Evolutionary conservation across 2,888 invertebrate genomes (phyloP).

Genomic region (Chymomyza procnemis): DNA sequence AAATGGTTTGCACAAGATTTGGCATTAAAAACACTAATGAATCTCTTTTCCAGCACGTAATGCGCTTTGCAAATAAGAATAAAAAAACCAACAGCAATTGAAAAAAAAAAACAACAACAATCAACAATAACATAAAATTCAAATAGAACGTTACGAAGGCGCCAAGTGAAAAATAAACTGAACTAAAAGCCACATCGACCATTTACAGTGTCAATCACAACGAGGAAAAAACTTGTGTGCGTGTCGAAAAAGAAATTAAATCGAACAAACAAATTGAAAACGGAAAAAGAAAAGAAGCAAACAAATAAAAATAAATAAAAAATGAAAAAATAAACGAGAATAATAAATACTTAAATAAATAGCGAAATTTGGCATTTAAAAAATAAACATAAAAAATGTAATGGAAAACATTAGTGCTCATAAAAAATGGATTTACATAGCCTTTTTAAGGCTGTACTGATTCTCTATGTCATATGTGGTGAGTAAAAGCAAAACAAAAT

Average conservation of each 20-base stretch:
- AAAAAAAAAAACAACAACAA: not conserved
- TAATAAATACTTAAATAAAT: conserved; percentile 20
- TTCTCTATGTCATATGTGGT: conserved; percentile 78
- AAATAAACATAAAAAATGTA: conserved; percentile 76
- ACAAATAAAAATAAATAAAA: conserved; percentile 15
- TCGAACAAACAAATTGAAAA: conserved; percentile 23
- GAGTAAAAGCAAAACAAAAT: conserved; percentile 48
- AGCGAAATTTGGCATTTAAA: conserved; percentile 60
- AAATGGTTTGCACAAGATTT: not conserved
- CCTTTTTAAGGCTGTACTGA: conserved; percentile 79
- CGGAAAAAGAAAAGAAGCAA: not conserved
- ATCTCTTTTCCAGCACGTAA: conserved; percentile 41
- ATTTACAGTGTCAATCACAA: not conserved
- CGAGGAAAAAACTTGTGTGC: not conserved
- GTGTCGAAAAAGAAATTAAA: conserved; percentile 26
- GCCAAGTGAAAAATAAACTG: not conserved
- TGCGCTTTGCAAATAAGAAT: conserved; percentile 14
- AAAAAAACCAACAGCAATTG: conserved; percentile 36
- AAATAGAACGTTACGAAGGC: conserved; percentile 9
- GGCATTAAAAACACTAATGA: conserved; percentile 53
- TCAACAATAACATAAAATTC: conserved; percentile 21
- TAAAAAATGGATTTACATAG: conserved; percentile 79
- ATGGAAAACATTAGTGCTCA: conserved; percentile 78
- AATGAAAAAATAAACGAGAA: conserved; percentile 14
- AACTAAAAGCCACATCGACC: not conserved